These are phyloP conservation scores for Hipposideros larvatus DNA, from an alignment of 2,797 vertebrate species.

Conservation along the genomic window DNA sequence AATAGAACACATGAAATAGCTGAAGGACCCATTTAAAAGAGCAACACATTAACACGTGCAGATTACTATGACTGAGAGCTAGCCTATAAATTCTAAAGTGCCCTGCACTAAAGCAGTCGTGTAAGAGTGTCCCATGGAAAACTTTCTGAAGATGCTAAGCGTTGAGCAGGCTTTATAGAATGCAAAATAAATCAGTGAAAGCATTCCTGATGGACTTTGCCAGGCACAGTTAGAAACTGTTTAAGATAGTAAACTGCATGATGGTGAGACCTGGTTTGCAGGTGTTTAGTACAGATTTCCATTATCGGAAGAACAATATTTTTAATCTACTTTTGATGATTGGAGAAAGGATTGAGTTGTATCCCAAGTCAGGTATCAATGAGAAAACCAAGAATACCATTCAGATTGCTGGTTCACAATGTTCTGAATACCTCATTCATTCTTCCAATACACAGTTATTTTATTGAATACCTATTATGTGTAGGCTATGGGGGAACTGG, in stretches of 20 bases:
- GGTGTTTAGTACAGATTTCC: background rate
- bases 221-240: background rate
- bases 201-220: background rate
- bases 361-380: background rate
- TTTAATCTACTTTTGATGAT: constrained; percentile 33
- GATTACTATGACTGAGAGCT: background rate
- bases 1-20: background rate
- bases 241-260: background rate
- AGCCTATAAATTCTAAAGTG: background rate
- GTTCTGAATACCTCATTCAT: background rate
- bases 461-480: background rate
- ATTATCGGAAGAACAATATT: background rate
- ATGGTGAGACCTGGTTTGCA: background rate
- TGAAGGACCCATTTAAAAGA: background rate
- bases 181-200: background rate
- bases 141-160: background rate
- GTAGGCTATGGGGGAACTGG: background rate
- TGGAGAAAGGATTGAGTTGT: background rate
- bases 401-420: background rate
- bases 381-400: background rate
- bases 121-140: background rate
- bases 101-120: background rate
- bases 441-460: background rate
- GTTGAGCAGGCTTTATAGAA: background rate
- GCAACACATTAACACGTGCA: background rate